Conservation (phyloP, 2,888 invertebrate genomes). For the Caenorhabditis sp. region DNA sequence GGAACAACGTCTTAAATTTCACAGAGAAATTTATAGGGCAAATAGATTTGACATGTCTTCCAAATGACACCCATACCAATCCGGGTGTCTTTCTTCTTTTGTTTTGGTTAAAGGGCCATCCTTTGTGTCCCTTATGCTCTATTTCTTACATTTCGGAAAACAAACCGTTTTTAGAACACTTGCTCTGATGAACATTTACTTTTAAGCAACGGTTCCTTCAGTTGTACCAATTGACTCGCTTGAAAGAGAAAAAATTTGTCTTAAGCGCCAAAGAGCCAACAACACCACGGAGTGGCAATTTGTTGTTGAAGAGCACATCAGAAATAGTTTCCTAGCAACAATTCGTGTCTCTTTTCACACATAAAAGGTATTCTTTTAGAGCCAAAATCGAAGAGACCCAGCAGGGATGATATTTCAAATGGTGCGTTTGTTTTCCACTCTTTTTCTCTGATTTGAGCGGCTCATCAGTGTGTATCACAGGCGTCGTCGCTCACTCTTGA, state of each 20-base stretch:
- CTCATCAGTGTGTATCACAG: too few species aligned
- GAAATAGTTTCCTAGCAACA: constrained; percentile 31
- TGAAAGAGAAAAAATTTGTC: too few species aligned
- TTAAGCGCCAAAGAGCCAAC: too few species aligned
- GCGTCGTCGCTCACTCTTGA: too few species aligned
- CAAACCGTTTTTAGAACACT: too few species aligned
- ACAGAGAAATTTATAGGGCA: background rate
- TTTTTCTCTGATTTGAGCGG: too few species aligned
- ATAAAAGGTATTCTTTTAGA: constrained; percentile 38
- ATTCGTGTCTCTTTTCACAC: constrained; percentile 9
- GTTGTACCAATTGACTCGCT: too few species aligned
- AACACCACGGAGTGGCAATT: background rate
- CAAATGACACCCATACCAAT: background rate
- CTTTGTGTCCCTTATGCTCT: too few species aligned
- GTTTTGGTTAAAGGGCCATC: background rate
- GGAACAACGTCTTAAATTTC: constrained; percentile 15
- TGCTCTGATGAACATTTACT: too few species aligned
- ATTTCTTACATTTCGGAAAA: too few species aligned
- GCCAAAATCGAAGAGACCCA: constrained; percentile 56
- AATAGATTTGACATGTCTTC: constrained; percentile 1
- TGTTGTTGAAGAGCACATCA: constrained; percentile 17
- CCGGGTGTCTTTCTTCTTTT: background rate
- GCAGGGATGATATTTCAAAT: constrained; percentile 54
- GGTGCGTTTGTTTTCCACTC: constrained; percentile 18
- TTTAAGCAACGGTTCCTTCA: too few species aligned